Percentiles rank a stretch among this genome's conserved stretches.
phyloP scores from a whole-genome alignment of 2,797 vertebrate genomes.

The Cheirogaleus major region DNA sequence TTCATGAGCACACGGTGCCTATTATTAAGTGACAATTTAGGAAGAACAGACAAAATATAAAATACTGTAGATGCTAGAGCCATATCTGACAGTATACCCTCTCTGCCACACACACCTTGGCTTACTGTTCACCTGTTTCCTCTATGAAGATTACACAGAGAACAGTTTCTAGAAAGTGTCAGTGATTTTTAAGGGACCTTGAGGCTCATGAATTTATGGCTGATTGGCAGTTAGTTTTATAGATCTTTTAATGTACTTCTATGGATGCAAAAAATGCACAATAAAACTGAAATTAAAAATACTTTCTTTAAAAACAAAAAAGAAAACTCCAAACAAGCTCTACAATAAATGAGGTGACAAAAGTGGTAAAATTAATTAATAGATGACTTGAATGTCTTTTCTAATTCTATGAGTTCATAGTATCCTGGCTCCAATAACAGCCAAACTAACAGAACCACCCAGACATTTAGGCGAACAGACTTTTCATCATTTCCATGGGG shows the following conservation, averaged over 20 bases:
- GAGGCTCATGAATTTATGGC: not conserved
- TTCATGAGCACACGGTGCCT: not conserved
- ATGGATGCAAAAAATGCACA: not conserved
- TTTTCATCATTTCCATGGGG: not conserved
- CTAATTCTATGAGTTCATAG: not conserved
- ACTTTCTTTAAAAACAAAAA: slow-evolving; percentile 5
- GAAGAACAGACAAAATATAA: not conserved
- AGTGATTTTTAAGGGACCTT: not conserved
- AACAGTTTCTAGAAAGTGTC: not conserved
- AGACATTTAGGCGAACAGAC: not conserved
- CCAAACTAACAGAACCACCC: not conserved
- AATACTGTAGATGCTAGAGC: not conserved
- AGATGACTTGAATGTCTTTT: not conserved
- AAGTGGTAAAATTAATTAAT: not conserved
- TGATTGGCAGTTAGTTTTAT: not conserved
- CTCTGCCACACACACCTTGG: not conserved
- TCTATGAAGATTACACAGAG: not conserved
- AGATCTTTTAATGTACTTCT: not conserved
- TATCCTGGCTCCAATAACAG: not conserved
- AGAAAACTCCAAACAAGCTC: not conserved
- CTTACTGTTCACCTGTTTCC: not conserved
- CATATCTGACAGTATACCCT: not conserved
- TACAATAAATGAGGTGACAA: not conserved
- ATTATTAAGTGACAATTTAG: not conserved
- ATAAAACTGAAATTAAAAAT: not conserved